Conservation (phyloP, 1,140 invertebrate genomes). For the Saccostrea echinata region DNA sequence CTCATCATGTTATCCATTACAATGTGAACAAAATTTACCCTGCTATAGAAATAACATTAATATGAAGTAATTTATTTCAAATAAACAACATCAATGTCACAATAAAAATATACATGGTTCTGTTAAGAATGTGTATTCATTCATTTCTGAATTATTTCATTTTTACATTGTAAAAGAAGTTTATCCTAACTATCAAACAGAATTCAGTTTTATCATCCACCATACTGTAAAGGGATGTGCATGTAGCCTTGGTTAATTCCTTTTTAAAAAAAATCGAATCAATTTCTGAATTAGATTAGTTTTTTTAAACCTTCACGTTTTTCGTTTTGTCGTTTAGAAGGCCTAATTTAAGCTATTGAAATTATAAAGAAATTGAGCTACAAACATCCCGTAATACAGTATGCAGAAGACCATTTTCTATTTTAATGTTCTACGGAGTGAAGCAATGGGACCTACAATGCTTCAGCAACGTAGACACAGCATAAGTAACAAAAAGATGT, state of each 20-base stretch:
- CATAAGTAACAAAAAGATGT: background rate
- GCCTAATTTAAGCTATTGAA: no score
- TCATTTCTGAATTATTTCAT: background rate
- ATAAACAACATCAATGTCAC: background rate
- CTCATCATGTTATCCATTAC: no score
- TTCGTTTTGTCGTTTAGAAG: no score
- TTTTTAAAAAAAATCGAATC: no score
- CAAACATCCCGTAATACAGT: background rate
- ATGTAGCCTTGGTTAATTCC: background rate
- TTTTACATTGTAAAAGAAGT: background rate
- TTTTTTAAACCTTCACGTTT: no score
- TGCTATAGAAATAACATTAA: no score
- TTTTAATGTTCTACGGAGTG: background rate
- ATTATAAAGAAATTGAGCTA: no score
- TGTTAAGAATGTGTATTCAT: background rate
- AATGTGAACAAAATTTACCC: no score
- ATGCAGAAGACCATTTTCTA: background rate
- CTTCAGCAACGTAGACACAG: background rate
- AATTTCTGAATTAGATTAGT: no score
- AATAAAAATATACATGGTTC: slow-evolving; percentile 17
- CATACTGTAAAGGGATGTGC: background rate
- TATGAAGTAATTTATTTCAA: background rate
- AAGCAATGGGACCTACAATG: slow-evolving; percentile 18
- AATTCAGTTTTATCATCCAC: no score
- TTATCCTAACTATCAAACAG: background rate